Conservation (phyloP, 2,888 invertebrate species). For the Panopea generosa region DNA sequence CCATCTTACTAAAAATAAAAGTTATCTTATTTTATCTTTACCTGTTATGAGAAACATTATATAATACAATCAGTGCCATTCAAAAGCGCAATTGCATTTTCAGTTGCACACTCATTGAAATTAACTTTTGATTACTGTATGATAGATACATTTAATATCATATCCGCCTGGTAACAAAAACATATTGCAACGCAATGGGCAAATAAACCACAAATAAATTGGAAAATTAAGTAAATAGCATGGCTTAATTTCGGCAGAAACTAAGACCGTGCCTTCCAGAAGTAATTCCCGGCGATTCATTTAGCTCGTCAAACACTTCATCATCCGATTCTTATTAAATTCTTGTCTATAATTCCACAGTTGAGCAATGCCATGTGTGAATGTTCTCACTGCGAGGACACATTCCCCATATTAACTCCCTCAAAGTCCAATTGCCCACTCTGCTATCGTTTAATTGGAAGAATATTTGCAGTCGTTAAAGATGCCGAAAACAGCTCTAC, state of each 20-base stretch:
- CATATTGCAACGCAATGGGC: background rate
- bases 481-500: constrained; percentile 14
- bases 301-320: constrained; percentile 13
- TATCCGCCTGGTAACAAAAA: background rate
- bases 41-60: too few species aligned
- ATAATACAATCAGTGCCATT: too few species aligned
- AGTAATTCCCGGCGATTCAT: background rate
- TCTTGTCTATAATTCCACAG: constrained; percentile 9
- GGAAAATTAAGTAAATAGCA: constrained; percentile 32
- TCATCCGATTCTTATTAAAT: constrained; percentile 25
- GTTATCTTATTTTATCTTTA: too few species aligned
- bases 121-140: too few species aligned
- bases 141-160: too few species aligned
- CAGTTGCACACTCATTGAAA: too few species aligned
- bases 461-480: too few species aligned
- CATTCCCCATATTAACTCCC: constrained; percentile 53
- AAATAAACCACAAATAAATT: constrained; percentile 30
- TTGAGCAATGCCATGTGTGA: constrained; percentile 41
- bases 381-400: constrained; percentile 37
- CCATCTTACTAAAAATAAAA: too few species aligned
- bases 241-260: constrained; percentile 12
- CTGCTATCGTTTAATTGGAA: too few species aligned
- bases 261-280: background rate
- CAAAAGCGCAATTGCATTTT: too few species aligned
- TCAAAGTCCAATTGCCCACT: too few species aligned